Evolutionary conservation across 2,113 vertebrate species (phyloP).

Genomic region (Eubucco bourcierii): DNA sequence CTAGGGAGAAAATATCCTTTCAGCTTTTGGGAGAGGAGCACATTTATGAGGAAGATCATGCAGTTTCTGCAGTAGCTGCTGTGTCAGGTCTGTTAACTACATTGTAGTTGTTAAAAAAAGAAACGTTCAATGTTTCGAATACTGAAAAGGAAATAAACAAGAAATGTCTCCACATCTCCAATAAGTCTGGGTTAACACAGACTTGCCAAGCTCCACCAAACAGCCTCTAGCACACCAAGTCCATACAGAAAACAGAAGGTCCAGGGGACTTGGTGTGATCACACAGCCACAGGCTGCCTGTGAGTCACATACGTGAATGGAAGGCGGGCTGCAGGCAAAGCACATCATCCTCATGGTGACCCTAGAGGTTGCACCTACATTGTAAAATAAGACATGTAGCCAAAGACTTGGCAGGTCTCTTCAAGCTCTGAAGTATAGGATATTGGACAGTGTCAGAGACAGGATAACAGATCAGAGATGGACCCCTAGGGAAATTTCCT

Average conservation of each 20-base stretch:
- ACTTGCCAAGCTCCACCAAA: background rate
- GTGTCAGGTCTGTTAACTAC: background rate
- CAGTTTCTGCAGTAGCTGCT: background rate
- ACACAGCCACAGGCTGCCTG: background rate
- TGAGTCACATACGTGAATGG: accelerated
- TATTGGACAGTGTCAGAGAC: constrained; percentile 40
- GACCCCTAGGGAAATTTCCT: constrained; percentile 56
- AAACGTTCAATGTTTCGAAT: background rate
- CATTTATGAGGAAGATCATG: background rate
- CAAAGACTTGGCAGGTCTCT: constrained; percentile 36
- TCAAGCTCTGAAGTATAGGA: constrained; percentile 39
- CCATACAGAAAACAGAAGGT: background rate
- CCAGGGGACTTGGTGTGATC: background rate
- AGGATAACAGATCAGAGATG: constrained; percentile 53
- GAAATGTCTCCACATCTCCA: background rate
- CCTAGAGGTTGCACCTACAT: background rate
- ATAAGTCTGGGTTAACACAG: background rate
- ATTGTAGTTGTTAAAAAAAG: constrained; percentile 2
- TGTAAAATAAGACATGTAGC: background rate
- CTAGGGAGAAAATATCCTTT: background rate
- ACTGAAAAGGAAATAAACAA: background rate
- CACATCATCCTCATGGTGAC: background rate
- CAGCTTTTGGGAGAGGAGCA: background rate
- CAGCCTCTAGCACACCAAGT: background rate
- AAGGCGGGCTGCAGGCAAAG: constrained; percentile 16